phyloP scores from a whole-genome alignment of 1,140 invertebrate genomes.

The Pogonomyrmex californicus region DNA sequence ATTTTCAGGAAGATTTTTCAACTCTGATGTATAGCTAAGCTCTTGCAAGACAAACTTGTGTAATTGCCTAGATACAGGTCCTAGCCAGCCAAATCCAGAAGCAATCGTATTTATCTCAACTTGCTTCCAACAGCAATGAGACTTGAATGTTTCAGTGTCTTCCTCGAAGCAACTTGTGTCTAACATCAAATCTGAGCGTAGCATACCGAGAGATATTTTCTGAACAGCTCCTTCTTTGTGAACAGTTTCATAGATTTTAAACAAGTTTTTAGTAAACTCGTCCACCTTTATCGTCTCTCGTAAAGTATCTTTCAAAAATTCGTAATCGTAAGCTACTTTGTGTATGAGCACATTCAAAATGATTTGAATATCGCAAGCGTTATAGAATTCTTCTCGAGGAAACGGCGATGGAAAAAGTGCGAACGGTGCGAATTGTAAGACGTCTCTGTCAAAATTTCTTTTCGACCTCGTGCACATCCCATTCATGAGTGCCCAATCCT shows the following conservation, averaged over 20 bases:
- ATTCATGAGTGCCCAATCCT: constrained; percentile 95
- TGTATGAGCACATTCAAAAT: constrained; percentile 95
- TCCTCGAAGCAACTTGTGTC: constrained; percentile 86
- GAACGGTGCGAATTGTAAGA: constrained; percentile 93
- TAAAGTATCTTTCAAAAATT: constrained; percentile 92
- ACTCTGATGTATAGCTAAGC: constrained; percentile 85
- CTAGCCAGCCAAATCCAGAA: constrained; percentile 93
- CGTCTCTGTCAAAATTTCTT: constrained; percentile 89
- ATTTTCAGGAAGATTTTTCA: constrained; percentile 91
- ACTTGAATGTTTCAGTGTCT: constrained; percentile 73
- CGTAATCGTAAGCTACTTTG: constrained; percentile 93
- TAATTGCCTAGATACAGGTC: constrained; percentile 88
- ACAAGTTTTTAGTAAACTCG: constrained; percentile 93
- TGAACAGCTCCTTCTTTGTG: constrained; percentile 91
- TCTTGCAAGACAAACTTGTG: constrained; percentile 83
- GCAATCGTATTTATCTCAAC: constrained; percentile 93
- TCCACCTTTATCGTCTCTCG: constrained; percentile 92
- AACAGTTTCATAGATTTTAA: constrained; percentile 94
- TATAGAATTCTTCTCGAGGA: constrained; percentile 92
- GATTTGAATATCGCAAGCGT: constrained; percentile 91
- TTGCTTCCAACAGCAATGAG: constrained; percentile 94
- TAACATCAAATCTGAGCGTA: constrained; percentile 92
- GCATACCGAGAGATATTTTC: constrained; percentile 89
- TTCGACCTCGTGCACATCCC: constrained; percentile 92
- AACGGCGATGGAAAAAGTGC: constrained; percentile 94